Percentiles rank a stretch among this genome's conserved stretches.
Evolutionary conservation across 2,113 vertebrate species (phyloP).

Genomic region (Nannobrachium achirus): DNA sequence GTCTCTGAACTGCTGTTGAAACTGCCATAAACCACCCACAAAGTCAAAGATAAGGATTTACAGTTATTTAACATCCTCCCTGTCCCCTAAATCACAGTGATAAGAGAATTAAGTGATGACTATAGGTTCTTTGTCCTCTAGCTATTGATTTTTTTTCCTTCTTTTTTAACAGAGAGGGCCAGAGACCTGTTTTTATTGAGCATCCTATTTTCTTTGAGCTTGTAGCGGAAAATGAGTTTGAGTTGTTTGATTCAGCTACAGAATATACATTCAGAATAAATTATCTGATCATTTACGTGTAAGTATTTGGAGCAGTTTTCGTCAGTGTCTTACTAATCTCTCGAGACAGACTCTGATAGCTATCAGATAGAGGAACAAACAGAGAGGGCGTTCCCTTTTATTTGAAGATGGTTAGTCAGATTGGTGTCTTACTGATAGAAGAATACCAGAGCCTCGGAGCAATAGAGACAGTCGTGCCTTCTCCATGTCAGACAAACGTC

Average conservation of each 20-base stretch:
- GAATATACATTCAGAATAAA: conserved; percentile 36
- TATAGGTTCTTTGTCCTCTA: conserved; percentile 76
- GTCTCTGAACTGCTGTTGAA: conserved; percentile 77
- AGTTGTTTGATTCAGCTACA: conserved; percentile 49
- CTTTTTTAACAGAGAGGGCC: conserved; percentile 40
- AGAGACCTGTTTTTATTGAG: conserved; percentile 70
- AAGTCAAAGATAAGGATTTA: conserved; percentile 82
- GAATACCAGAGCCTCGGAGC: not conserved
- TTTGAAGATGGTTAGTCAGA: too few species aligned
- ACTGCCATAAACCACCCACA: conserved; percentile 79
- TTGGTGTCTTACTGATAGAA: not conserved
- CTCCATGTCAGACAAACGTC: too few species aligned
- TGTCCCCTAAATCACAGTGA: conserved; percentile 72
- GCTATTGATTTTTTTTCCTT: conserved; percentile 71
- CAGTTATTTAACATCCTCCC: conserved; percentile 79
- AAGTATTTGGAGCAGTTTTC: conserved; percentile 23
- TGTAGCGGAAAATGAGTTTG: conserved; percentile 53
- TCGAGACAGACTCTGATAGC: too few species aligned
- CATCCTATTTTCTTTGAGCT: conserved; percentile 66
- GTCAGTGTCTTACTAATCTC: too few species aligned
- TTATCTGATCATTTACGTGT: conserved; percentile 31
- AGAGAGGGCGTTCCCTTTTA: too few species aligned
- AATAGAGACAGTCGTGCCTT: too few species aligned
- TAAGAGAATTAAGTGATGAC: conserved; percentile 77
- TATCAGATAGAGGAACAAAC: not conserved